These are phyloP conservation scores for Taurulus bubalis DNA, from an alignment of 2,113 vertebrate genomes.

Conservation along the genomic window DNA sequence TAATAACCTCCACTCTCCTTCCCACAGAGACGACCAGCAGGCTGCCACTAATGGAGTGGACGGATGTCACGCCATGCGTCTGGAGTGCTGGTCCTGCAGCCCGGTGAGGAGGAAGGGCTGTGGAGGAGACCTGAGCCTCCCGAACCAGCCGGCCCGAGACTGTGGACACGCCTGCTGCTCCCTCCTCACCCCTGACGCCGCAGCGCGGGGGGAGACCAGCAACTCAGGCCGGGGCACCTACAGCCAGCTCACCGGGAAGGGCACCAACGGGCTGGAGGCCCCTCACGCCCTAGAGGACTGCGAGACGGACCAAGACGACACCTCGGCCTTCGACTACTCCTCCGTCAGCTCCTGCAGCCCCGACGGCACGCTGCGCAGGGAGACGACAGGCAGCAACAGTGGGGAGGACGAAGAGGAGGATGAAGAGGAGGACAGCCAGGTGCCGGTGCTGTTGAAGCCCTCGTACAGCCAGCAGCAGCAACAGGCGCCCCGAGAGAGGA, in stretches of 20 bases:
- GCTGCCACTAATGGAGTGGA: constrained; percentile 14
- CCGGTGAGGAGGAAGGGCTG: constrained; percentile 67
- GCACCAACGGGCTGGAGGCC: constrained; percentile 32
- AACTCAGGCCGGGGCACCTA: constrained; percentile 78
- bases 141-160: constrained; percentile 19
- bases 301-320: constrained; percentile 80
- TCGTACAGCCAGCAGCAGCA: constrained; percentile 61
- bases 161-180: constrained; percentile 59
- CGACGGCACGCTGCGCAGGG: constrained; percentile 73
- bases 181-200: constrained; percentile 52
- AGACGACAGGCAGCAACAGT: constrained; percentile 50
- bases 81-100: constrained; percentile 79
- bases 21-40: constrained; percentile 50
- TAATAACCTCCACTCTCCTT: too few relatives aligned
- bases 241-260: constrained; percentile 60
- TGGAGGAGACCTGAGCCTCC: constrained; percentile 16
- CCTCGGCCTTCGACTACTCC: constrained; percentile 84
- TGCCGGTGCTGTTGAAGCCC: constrained; percentile 83
- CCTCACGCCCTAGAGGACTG: constrained; percentile 37
- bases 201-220: constrained; percentile 73
- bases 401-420: constrained; percentile 72
- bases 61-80: constrained; percentile 52
- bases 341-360: constrained; percentile 84
- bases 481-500: constrained; percentile 65
- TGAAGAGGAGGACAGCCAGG: constrained; percentile 82